Conservation (phyloP, 1,140 invertebrate genomes). For the Bombus confusus region DNA sequence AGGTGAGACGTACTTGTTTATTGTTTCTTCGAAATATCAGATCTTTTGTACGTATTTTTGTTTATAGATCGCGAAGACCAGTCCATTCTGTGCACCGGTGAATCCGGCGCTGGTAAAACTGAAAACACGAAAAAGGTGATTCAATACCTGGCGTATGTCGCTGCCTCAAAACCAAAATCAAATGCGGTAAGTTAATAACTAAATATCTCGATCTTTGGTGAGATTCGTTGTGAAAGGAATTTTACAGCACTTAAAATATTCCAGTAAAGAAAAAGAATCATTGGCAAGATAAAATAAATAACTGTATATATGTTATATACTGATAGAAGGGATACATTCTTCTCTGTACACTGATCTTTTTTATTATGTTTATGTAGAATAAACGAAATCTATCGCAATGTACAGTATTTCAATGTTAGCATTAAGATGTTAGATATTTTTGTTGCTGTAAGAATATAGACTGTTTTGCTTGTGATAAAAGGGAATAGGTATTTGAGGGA, state of each 20-base stretch:
- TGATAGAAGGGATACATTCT: neutral
- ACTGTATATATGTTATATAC: neutral
- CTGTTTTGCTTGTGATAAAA: no score
- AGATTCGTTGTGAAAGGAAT: neutral
- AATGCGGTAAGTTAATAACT: slow-evolving; percentile 89
- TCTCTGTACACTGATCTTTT: neutral
- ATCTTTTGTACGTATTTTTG: slow-evolving; percentile 9
- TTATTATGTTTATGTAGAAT: neutral
- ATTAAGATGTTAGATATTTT: neutral
- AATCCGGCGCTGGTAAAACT: slow-evolving; percentile 99
- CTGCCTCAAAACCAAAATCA: slow-evolving; percentile 96
- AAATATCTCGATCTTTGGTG: neutral
- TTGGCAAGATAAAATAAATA: neutral
- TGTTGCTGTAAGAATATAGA: no score
- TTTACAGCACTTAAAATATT: neutral
- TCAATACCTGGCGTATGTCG: slow-evolving; percentile 99
- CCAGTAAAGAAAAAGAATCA: neutral
- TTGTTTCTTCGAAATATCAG: neutral
- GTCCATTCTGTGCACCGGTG: slow-evolving; percentile 99
- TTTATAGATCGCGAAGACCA: slow-evolving; percentile 98
- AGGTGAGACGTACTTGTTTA: neutral
- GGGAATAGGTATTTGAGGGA: no score
- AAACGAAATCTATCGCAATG: neutral
- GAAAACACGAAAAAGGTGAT: slow-evolving; percentile 99
- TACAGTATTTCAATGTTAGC: neutral